These are phyloP conservation scores for Nycticryphes semicollaris DNA, from an alignment of 2,113 vertebrate species.

Conservation along the genomic window DNA sequence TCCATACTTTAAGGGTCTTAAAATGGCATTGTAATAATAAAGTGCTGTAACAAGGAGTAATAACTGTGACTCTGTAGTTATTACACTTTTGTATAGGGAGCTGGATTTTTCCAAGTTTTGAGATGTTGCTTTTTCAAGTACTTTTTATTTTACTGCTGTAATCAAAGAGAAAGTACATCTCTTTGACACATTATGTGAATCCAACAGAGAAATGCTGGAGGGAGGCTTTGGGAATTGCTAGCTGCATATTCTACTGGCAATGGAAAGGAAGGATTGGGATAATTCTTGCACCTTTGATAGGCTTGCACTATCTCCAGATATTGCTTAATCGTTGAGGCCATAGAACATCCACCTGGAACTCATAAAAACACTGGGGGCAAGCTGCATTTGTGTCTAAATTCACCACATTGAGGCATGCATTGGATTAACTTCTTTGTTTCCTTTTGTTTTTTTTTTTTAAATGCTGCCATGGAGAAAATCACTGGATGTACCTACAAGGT, in stretches of 20 bases:
- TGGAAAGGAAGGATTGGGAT: neutral
- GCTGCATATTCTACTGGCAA: neutral
- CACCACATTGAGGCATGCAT: neutral
- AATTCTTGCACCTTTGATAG: neutral
- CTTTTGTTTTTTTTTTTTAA: neutral
- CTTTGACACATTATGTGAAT: slow-evolving; percentile 1
- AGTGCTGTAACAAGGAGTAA: neutral
- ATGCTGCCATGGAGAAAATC: neutral
- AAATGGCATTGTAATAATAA: neutral
- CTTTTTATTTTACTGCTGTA: slow-evolving; percentile 48
- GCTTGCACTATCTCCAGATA: neutral
- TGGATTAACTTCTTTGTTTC: neutral
- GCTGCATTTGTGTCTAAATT: neutral
- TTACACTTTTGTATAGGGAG: neutral
- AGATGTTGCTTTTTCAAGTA: neutral
- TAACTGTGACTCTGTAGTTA: neutral
- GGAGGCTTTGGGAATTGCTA: neutral
- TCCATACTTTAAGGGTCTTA: neutral
- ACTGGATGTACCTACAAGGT: neutral
- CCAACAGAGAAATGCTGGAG: slow-evolving; percentile 5
- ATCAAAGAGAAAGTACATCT: slow-evolving; percentile 44
- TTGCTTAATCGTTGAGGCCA: neutral
- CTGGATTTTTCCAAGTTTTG: neutral
- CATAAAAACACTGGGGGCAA: neutral
- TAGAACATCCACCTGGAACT: slow-evolving; percentile 19